phyloP scores from a whole-genome alignment of 2,797 vertebrate species.

The Notolepis coatsorum region DNA sequence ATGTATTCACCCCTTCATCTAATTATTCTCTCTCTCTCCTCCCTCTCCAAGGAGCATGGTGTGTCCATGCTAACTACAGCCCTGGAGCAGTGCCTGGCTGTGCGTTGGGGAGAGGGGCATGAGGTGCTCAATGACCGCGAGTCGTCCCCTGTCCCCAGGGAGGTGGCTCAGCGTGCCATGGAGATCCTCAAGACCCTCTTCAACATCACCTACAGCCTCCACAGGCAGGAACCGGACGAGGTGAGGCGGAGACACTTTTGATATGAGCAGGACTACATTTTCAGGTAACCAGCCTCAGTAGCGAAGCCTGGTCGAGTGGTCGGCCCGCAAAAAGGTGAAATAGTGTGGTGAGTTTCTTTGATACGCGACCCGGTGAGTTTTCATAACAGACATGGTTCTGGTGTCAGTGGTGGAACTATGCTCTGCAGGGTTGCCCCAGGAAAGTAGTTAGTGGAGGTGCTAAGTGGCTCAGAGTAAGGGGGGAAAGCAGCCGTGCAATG shows the following conservation, averaged over 20 bases:
- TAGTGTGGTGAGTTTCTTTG: too few relatives aligned
- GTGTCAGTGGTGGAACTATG: too few relatives aligned
- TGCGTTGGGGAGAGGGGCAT: constrained; percentile 60
- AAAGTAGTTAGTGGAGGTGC: too few relatives aligned
- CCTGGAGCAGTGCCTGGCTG: constrained; percentile 70
- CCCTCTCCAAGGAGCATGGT: constrained; percentile 62
- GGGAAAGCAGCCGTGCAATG: too few relatives aligned
- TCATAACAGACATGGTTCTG: too few relatives aligned
- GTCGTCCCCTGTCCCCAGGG: constrained; percentile 56
- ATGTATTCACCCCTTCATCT: not conserved
- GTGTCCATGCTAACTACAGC: constrained; percentile 69
- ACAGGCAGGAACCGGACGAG: constrained; percentile 74
- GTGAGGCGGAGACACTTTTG: constrained; percentile 61
- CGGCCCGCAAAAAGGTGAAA: too few relatives aligned
- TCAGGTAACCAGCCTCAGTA: too few relatives aligned
- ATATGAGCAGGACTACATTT: too few relatives aligned
- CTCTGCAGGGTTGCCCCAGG: too few relatives aligned
- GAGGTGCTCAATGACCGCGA: constrained; percentile 56
- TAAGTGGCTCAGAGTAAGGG: too few relatives aligned
- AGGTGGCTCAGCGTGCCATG: constrained; percentile 65
- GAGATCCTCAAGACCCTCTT: constrained; percentile 82
- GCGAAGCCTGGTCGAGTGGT: too few relatives aligned
- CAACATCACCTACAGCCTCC: constrained; percentile 74
- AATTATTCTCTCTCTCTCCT: not conserved
- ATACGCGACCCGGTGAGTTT: too few relatives aligned